Conservation (phyloP, 2,113 vertebrate species). For the Microcebus jonahi region DNA sequence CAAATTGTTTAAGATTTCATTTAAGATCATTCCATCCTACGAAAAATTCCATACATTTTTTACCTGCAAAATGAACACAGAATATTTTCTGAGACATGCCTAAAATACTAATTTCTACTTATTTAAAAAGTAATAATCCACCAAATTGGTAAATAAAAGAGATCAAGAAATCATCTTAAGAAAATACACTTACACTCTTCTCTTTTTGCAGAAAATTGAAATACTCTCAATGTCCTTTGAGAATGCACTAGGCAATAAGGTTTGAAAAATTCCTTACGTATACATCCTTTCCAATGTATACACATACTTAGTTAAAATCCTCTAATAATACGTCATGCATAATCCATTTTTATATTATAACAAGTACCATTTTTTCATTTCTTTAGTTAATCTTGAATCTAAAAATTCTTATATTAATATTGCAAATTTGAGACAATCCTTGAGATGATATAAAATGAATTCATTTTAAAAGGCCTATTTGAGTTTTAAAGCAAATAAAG, state of each 20-base stretch:
- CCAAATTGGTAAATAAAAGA: conserved; percentile 33
- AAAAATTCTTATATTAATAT: background rate
- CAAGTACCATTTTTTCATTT: conserved; percentile 62
- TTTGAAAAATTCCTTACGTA: conserved; percentile 41
- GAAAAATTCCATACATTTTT: conserved; percentile 63
- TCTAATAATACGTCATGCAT: conserved; percentile 12
- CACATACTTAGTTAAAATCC: conserved; percentile 36
- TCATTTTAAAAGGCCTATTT: background rate
- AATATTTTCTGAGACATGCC: background rate
- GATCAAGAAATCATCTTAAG: conserved; percentile 14
- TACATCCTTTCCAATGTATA: background rate
- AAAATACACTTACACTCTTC: background rate
- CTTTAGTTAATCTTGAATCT: conserved; percentile 17
- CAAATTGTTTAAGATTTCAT: conserved; percentile 52
- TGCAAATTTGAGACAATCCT: background rate
- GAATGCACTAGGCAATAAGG: background rate
- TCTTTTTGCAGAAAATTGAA: conserved; percentile 34
- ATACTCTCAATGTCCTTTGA: conserved; percentile 25
- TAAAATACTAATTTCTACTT: conserved; percentile 41
- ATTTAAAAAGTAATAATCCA: conserved; percentile 55
- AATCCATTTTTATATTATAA: background rate
- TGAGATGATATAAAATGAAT: background rate
- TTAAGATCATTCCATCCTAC: conserved; percentile 40
- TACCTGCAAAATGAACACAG: conserved; percentile 51
- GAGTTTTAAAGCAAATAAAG: conserved; percentile 6